Evolutionary conservation across 2,797 vertebrate species (phyloP).

Genomic region (Kryptopterus vitreolus): DNA sequence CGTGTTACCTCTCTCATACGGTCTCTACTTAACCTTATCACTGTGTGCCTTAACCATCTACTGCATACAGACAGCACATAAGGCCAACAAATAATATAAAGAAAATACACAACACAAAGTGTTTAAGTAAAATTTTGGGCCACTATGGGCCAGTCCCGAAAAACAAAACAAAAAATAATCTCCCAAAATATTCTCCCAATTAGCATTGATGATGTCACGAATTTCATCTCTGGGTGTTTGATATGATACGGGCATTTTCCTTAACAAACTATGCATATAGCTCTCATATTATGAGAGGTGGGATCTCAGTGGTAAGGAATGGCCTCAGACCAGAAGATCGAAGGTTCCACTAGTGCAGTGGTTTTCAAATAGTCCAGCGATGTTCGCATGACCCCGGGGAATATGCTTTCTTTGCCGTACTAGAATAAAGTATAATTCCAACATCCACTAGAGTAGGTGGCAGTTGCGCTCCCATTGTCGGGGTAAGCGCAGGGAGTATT

Average conservation of each 20-base stretch:
- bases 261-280: neutral
- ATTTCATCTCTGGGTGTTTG: neutral
- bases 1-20: constrained; percentile 23
- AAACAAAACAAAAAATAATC: neutral
- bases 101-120: neutral
- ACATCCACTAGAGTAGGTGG: too few relatives aligned
- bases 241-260: neutral
- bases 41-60: constrained; percentile 32
- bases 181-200: neutral
- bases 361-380: too few relatives aligned
- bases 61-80: neutral
- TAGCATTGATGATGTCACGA: too few relatives aligned
- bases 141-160: neutral
- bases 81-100: neutral
- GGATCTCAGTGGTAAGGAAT: too few relatives aligned
- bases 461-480: too few relatives aligned
- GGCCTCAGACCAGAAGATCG: too few relatives aligned
- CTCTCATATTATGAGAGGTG: too few relatives aligned
- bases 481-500: too few relatives aligned
- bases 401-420: too few relatives aligned
- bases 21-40: constrained; percentile 23
- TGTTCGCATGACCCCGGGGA: too few relatives aligned
- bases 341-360: too few relatives aligned
- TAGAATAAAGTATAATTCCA: too few relatives aligned
- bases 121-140: neutral